Evolutionary conservation across 2,797 vertebrate genomes (phyloP), one percentile per base, ranked within the genome.

Genomic region (Enteromius thamalakanensis): DNA sequence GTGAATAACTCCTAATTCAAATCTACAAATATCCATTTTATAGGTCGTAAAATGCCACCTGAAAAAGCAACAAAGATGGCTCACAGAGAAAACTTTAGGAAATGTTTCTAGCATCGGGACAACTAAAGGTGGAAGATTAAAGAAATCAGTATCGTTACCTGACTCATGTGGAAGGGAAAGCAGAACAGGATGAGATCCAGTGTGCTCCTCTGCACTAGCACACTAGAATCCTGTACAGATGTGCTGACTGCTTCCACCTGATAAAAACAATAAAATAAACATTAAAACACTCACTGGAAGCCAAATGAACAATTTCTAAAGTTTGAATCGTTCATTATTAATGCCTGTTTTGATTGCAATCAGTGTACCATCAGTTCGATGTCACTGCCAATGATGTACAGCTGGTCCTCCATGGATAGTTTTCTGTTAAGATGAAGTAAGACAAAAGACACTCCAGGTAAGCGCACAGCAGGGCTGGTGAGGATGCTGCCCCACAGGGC

Each of bases 161-260:
- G 97, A 91, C 97, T 99, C 97, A 99, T 98, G 89, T 99, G 97
- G 90, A 99, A 99, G 55, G 98, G 98, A 91, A 99, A 99, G 91
- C 98, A 99, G 92, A 99, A 99, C 78, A 99, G 96, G 85, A 99
- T 99, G 84, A 99, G 95, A 90, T 99, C 98, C 90, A 99, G 91
- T 0, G 98, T 99, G 92, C 98, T 99, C 88, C 98, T 96, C 92
- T 99, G 98, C 17, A 99, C 98, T 88, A 99, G 91, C 82, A 99
- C 98, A 91, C 98, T 99, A 51, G 97, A 98, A 90, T 99, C 98
- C 90, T 99, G 97, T 60, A 99, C 98, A 6, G 98, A 99, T n/a
- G 96, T 98, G 89, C 97, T 97, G 86, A 98, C 98, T 15, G 98
- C 98, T 94, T 99, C 98, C 91, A 99, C 98, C 98, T 99, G 90